Base-by-base conservation (phyloP, 2,888 invertebrate genomes). In the Phyllotreta striolata region DNA sequence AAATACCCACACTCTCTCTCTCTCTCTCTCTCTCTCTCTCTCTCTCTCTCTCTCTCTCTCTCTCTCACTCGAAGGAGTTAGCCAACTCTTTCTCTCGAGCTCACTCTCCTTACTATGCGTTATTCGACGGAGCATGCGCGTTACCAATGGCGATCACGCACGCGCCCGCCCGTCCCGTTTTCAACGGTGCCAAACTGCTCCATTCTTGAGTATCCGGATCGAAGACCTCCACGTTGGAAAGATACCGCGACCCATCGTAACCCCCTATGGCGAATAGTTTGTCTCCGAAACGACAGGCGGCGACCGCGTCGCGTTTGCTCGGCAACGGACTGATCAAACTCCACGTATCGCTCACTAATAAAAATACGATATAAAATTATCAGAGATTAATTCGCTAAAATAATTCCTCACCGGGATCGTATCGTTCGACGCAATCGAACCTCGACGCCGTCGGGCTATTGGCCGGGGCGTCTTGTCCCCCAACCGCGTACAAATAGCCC, bases 381-480 rank as follows among this genome's bases (percentile, higher is more conserved):
- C 8, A 39, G 8, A 39, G 39, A 7, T 7, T 7, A 8, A 8
- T 39, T 39, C 8, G 39, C 6, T 39, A 55, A 39, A 4, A n/a
- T 4, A 55, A 40, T 6, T n/a, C 64, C 70, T 74, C 74, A 81
- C 80, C 83, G 14, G 89, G 87, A 80, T 89, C 87, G 78, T 89
- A 95, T 81, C 95, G 88, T 83, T 96, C 96, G 9, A 96, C 94
- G 76, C 95, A 95, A 73, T 93, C 92, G 71, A 95, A 92, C 74
- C 73, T 68, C 61, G 88, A 88, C 3, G 94, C 92, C 62, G 89
- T 87, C 0, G 92, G 92, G 82, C 92, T 92, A 75, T 91, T 92
- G 24, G 93, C 92, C 0, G 96, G 95, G 7, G 95, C 93, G 81
- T 96, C 96, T 82, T 96, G 95, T 0, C 97, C 96, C 35, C 97